Conservation (phyloP, 2,888 invertebrate species). For the Scaptodrosophila latifasciaeformis region DNA sequence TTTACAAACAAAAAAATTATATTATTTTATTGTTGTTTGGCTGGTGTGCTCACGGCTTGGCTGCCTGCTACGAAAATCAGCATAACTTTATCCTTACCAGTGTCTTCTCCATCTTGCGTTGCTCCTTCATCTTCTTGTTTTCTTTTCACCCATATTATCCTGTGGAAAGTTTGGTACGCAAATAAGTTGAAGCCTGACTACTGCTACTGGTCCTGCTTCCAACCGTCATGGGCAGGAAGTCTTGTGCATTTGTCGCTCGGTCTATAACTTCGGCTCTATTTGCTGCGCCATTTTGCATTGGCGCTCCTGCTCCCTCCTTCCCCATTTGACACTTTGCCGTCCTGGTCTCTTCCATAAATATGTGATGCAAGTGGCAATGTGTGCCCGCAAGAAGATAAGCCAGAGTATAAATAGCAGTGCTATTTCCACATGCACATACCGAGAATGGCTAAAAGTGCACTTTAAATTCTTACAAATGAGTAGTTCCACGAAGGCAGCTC, state of each 20-base stretch:
- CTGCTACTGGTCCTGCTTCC: not conserved
- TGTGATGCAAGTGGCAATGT: slow-evolving; percentile 1
- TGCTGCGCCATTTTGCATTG: slow-evolving; percentile 47
- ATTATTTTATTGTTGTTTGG: slow-evolving; percentile 68
- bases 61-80: slow-evolving; percentile 13
- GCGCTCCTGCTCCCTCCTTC: not conserved
- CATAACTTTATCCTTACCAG: slow-evolving; percentile 66
- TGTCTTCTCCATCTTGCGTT: slow-evolving; percentile 27
- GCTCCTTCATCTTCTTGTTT: not conserved
- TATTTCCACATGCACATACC: slow-evolving; percentile 46
- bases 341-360: not conserved
- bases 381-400: slow-evolving; percentile 45
- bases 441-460: slow-evolving; percentile 61
- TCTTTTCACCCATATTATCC: slow-evolving; percentile 44
- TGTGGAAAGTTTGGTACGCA: slow-evolving; percentile 44
- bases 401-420: too few relatives aligned
- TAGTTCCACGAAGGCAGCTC: slow-evolving; percentile 29
- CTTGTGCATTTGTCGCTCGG: slow-evolving; percentile 30
- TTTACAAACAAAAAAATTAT: slow-evolving; percentile 47
- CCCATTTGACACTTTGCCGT: not conserved
- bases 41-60: slow-evolving; percentile 39
- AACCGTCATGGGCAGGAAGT: slow-evolving; percentile 23
- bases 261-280: slow-evolving; percentile 57
- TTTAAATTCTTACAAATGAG: slow-evolving; percentile 73
- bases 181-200: slow-evolving; percentile 39